Conservation (phyloP, 2,888 invertebrate genomes). For the Trachelus troglodyta region DNA sequence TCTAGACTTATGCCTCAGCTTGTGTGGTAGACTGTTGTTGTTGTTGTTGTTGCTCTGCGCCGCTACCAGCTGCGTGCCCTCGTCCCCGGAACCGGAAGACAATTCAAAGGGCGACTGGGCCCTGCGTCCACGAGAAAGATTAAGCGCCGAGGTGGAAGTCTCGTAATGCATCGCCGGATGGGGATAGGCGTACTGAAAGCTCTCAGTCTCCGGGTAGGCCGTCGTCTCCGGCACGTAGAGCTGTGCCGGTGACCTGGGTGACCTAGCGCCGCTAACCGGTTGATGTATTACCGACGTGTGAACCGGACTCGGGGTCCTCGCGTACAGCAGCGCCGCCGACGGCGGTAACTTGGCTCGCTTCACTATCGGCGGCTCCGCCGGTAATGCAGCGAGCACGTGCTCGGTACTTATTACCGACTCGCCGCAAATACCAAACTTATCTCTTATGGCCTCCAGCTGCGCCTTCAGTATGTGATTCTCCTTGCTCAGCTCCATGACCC, state of each 20-base stretch:
- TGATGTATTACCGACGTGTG: slow-evolving; percentile 75
- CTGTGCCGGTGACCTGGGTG: slow-evolving; percentile 60
- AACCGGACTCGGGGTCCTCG: slow-evolving; percentile 69
- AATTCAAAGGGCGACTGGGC: slow-evolving; percentile 85
- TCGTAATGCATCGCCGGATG: slow-evolving; percentile 71
- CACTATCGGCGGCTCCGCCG: slow-evolving; percentile 86
- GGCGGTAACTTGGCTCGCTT: slow-evolving; percentile 75
- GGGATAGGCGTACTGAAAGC: slow-evolving; percentile 69
- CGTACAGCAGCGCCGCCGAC: slow-evolving; percentile 68
- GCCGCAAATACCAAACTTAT: slow-evolving; percentile 91
- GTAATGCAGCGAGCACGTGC: slow-evolving; percentile 87
- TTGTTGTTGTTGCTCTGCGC: slow-evolving; percentile 68
- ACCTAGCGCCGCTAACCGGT: slow-evolving; percentile 65
- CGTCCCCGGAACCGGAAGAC: slow-evolving; percentile 79
- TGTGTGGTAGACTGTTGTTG: slow-evolving; percentile 87
- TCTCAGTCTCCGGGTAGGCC: slow-evolving; percentile 60
- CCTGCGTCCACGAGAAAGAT: slow-evolving; percentile 72
- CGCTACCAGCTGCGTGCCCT: slow-evolving; percentile 68
- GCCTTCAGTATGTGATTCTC: slow-evolving; percentile 95
- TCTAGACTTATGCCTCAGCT: slow-evolving; percentile 91
- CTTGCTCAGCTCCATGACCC: slow-evolving; percentile 93
- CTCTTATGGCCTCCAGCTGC: slow-evolving; percentile 91
- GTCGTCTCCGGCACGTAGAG: slow-evolving; percentile 60
- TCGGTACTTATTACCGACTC: slow-evolving; percentile 89
- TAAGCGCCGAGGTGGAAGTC: slow-evolving; percentile 76